These are phyloP conservation scores for Aleiodes alternator DNA, from an alignment of 2,888 invertebrate species.

Conservation along the genomic window DNA sequence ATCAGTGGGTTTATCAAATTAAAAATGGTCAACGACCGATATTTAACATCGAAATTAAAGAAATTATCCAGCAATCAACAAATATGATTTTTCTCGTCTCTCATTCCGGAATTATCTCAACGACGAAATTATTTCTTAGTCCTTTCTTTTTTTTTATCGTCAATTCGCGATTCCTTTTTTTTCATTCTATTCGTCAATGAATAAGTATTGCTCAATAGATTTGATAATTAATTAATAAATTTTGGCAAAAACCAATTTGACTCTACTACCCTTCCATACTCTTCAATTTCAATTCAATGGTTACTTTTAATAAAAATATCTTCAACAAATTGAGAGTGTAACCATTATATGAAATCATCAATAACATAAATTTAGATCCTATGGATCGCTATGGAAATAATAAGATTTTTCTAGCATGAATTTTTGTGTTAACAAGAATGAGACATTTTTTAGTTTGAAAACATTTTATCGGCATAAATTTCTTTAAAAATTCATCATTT, in stretches of 20 bases:
- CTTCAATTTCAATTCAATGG: background rate
- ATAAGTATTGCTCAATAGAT: slow-evolving; percentile 13
- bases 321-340: slow-evolving; percentile 3
- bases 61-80: slow-evolving; percentile 60
- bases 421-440: no score
- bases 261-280: slow-evolving; percentile 11
- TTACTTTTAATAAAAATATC: background rate
- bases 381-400: slow-evolving; percentile 4
- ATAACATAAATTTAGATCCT: background rate
- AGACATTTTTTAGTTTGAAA: slow-evolving; percentile 37
- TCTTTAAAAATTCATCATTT: no score
- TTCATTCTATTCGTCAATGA: slow-evolving; percentile 24
- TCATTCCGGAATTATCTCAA: slow-evolving; percentile 52
- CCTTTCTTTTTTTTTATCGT: no score
- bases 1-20: slow-evolving; percentile 1
- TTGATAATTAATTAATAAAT: slow-evolving; percentile 46
- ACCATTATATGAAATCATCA: slow-evolving; percentile 14
- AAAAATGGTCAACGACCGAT: slow-evolving; percentile 54
- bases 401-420: no score
- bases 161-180: no score
- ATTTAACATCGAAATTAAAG: slow-evolving; percentile 63
- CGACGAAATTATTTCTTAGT: slow-evolving; percentile 62
- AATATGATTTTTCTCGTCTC: slow-evolving; percentile 57
- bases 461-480: slow-evolving; percentile 42
- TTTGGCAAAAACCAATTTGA: slow-evolving; percentile 26